Percentiles rank a stretch among this genome's conserved stretches.
These are phyloP conservation scores for Cottoperca gobio DNA, from an alignment of 2,797 vertebrate genomes.

Conservation along the genomic window DNA sequence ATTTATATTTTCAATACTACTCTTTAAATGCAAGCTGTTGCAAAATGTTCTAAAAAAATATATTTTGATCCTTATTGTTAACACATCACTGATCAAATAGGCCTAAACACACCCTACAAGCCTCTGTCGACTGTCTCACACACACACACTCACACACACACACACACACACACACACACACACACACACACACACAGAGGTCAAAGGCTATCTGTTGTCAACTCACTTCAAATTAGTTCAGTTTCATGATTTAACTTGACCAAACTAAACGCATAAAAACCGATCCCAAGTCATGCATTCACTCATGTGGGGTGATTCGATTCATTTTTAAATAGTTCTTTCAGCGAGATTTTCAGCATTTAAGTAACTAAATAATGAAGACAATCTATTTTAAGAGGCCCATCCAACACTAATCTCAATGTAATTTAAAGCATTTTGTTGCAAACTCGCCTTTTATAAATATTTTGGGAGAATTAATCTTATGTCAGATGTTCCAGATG, in stretches of 20 bases:
- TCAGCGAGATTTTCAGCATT: not conserved
- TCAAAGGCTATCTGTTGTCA: constrained; percentile 43
- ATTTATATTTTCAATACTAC: not conserved
- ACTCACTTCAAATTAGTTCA: constrained; percentile 11
- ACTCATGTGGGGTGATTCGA: not conserved
- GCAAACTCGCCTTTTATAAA: not conserved
- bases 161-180: constrained; percentile 9
- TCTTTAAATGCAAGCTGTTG: not conserved
- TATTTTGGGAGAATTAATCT: constrained; percentile 14
- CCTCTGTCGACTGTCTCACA: no score
- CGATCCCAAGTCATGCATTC: not conserved
- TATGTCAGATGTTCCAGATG: constrained; percentile 26
- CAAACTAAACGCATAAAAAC: constrained; percentile 9
- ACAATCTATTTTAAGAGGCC: not conserved
- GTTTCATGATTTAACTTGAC: constrained; percentile 15
- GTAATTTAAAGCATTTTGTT: not conserved
- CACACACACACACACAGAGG: constrained; percentile 27
- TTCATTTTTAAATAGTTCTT: not conserved
- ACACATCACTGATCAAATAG: no score
- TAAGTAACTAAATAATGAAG: not conserved
- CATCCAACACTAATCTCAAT: not conserved
- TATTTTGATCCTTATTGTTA: constrained; percentile 15
- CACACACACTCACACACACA: constrained; percentile 2
- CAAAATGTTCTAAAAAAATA: constrained; percentile 9
- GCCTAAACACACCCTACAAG: no score